Evolutionary conservation across 2,888 invertebrate species (phyloP), one percentile per base, ranked within the genome.

Genomic region (Fabriciana adippe): DNA sequence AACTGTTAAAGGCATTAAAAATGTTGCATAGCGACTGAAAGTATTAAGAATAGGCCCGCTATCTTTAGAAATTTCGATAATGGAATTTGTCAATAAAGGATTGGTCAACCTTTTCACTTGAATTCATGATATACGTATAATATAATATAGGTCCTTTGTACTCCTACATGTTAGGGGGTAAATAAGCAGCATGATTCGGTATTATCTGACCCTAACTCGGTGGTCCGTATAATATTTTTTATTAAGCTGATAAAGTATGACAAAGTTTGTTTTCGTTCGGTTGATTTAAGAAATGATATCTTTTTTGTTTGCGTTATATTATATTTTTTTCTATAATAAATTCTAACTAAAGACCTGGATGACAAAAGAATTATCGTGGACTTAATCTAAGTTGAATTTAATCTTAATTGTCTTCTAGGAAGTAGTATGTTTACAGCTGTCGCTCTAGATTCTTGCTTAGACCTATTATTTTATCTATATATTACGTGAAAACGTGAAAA

Each of bases 81-180:
- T 88, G 88, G 89, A 87, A 88, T 89, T 83, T 81, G 80, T 79
- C 81, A 82, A 90, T 89, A 90, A 89, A 87, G 84, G 86, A 82
- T 81, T 88, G 89, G 88, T 87, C 88, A 87, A 84, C 87, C 86
- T 86, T 88, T 85, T 80, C 81, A 81, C 35, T 8, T 8, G 35
- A 11, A 41, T 41, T 41, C 35, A 11, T 41, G 35, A 41, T 41
- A 41, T 41, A 41, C 11, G 11, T 41, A 41, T 41, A 41, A 41
- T 35, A 35, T 41, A 11, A 11, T 41, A 41, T 41, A 41, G 2
- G 35, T 78, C 68, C 78, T 80, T 76, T 82, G 79, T 82, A 75
- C 73, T 67, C 61, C 66, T 55, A 72, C 62, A 73, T 74, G 75
- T 73, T 73, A 72, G 72, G 67, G 73, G 71, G 73, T 75, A 72